Evolutionary conservation across 1,140 invertebrate genomes (phyloP), one percentile per base, ranked within the genome.

Genomic region (Pseudomyrmex dendroicus): DNA sequence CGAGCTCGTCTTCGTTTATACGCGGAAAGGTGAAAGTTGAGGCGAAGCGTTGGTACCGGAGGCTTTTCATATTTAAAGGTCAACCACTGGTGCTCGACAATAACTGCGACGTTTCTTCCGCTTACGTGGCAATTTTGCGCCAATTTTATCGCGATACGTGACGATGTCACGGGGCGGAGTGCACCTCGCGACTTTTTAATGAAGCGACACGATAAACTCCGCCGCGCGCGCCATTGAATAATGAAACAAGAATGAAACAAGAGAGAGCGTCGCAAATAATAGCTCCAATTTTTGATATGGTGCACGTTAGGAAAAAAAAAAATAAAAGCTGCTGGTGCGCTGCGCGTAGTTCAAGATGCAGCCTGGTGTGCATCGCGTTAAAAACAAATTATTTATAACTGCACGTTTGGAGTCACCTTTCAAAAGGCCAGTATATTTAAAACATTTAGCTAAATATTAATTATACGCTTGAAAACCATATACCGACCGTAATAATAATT

Each of bases 11-110:
- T 70, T 62, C 48, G 61, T 66, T 76, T 76, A 66, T 64, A 80
- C 56, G 54, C 66, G 76, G 54, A 80, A 78, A 80, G 76, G 76
- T 80, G 76, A 80, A 80, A 80, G 76, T 80, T 80, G 76, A 80
- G 35, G 76, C 76, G 54, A 59, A 35, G 76, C 66, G 44, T 72
- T 54, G 66, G 35, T 72, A 72, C 52, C 20, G 20, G 54, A 80
- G 76, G 66, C 46, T 80, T 80, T 80, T 80, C 76, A 80, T 80
- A 80, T 80, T 80, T 80, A 80, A 80, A 80, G 76, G 76, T 80
- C 76, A 80, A 80, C 76, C 70, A 80, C 76, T 80, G 66, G 48
- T 61, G 54, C 44, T 54, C 76, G 76, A 80, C 76, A 80, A 80
- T 80, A 80, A 80, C 66, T 72, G 54, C 76, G 54, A 72, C 46